Evolutionary conservation across 2,888 invertebrate genomes (phyloP), one percentile per base, ranked within the genome.

Genomic region (Diaphora mendica): DNA sequence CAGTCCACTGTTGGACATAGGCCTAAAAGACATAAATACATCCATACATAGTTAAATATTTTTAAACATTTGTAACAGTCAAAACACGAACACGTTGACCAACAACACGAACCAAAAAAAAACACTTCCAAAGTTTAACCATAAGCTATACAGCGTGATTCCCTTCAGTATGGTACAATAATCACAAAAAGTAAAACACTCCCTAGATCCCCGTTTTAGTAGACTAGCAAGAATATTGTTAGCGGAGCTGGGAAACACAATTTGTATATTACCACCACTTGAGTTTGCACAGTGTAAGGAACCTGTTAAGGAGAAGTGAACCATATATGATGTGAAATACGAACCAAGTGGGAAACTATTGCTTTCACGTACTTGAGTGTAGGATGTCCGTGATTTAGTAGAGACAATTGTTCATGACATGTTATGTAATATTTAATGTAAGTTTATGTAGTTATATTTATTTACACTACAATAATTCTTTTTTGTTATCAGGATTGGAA

Each of bases 291-390:
- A 70, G 68, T 77, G 62, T 62, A 81, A 77, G 75, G 78, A 83
- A 85, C 79, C 82, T 81, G 80, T 78, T 85, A 83, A 70, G 65
- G 75, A 44, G 73, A 82, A 83, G 74, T 80, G 83, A 82, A 83
- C 81, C 77, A 68, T 69, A 76, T 62, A 73, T 76, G 77, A 82
- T 80, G 77, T 81, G 80, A 83, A 85, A 84, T 80, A 82, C 77
- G 73, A 82, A 64, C 79, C 74, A 75, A 74, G 72, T 70, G 70
- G 75, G 71, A 17, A 82, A 80, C 83, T 80, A 82, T 85, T 82
- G 82, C 76, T 80, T 78, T 70, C 74, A 77, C 76, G 77, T 75
- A 78, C 77, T 83, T 79, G 68, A 71, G 73, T 8, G 72, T 82
- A 82, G 79, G 74, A 75, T 78, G 80, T 68, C 78, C 42, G 72